Evolutionary conservation across 2,113 vertebrate genomes (phyloP), one percentile per base, ranked within the genome.

Genomic region (Sebastes schlegelii): DNA sequence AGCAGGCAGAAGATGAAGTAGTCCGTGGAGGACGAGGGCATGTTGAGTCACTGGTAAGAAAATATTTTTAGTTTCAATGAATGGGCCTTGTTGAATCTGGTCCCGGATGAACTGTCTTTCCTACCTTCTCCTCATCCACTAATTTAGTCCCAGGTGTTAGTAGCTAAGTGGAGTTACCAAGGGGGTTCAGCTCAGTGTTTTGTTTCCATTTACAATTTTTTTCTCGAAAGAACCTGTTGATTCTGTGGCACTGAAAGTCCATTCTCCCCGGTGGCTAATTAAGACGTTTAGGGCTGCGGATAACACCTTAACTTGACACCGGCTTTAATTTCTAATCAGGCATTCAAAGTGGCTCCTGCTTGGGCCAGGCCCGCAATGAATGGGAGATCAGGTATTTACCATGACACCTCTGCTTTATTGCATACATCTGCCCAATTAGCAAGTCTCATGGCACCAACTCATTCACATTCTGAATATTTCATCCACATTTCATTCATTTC

Each of bases 351-450:
- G 55, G 68, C 66, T 83, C 52, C 72, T 51, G 82, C 58, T 62
- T 68, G 65, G 68, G 77, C 86, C 43, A 26, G 65, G 79, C 77
- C 73, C 23, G 66, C 77, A 43, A 52, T 85, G 92, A 94, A 95
- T 95, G 88, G 88, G 62, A 88, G 91, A 92, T 91, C 83, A 81
- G 49, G 81, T 90, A 94, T 95, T 95, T 95, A 94, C 87, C 86
- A 77, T 86, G 80, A 80, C 86, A 86, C 86, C 67, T 86, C 82
- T 80, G 88, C 87, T 90, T 92, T 89, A 79, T 86, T 80, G 93
- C 93, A 95, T 94, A 77, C 79, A 87, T 94, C 85, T 92, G 83
- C 70, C 68, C 87, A 93, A 95, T 95, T 95, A 95, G 55, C 63
- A 63, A 52, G 73, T 86, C 79, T 89, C 91, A 57, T 75, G 83